A percentile compares a stretch with the other conserved stretches of the same genome.
phyloP scores from a whole-genome alignment of 2,113 vertebrate genomes.

The Bubo blakistoni region DNA sequence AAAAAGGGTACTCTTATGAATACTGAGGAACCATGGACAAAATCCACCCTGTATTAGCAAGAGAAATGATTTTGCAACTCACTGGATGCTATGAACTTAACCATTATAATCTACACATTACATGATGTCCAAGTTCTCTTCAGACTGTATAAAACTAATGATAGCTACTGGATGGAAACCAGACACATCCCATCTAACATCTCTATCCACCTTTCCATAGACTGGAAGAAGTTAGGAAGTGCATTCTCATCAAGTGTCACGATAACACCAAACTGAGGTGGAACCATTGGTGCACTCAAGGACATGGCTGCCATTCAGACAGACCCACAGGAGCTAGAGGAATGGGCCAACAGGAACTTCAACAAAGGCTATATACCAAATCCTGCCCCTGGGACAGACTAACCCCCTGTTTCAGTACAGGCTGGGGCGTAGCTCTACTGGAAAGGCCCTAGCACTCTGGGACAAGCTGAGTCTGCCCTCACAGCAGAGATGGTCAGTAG shows the following conservation, averaged over 20 bases:
- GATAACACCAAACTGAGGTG: not conserved
- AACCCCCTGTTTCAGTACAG: not conserved
- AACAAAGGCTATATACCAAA: not conserved
- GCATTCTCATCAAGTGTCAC: not conserved
- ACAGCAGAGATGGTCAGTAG: not conserved
- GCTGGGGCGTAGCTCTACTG: too few relatives aligned
- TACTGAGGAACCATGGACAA: slow-evolving; percentile 1
- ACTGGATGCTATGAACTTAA: slow-evolving; percentile 15
- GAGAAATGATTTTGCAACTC: not conserved
- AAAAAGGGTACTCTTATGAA: not conserved
- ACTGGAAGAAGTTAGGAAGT: not conserved
- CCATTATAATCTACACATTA: not conserved
- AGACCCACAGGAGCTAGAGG: not conserved
- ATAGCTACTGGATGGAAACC: not conserved
- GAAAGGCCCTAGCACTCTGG: not conserved
- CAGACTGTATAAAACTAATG: not conserved
- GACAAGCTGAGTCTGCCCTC: not conserved
- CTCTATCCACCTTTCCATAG: not conserved
- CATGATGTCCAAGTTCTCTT: not conserved
- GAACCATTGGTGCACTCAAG: too few relatives aligned
- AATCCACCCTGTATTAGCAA: not conserved
- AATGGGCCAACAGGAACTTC: not conserved
- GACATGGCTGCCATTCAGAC: not conserved
- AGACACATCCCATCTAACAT: not conserved
- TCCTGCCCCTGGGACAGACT: not conserved